Evolutionary conservation across 1,140 invertebrate species (phyloP).

Genomic region (Caenorhabditis brenneri): DNA sequence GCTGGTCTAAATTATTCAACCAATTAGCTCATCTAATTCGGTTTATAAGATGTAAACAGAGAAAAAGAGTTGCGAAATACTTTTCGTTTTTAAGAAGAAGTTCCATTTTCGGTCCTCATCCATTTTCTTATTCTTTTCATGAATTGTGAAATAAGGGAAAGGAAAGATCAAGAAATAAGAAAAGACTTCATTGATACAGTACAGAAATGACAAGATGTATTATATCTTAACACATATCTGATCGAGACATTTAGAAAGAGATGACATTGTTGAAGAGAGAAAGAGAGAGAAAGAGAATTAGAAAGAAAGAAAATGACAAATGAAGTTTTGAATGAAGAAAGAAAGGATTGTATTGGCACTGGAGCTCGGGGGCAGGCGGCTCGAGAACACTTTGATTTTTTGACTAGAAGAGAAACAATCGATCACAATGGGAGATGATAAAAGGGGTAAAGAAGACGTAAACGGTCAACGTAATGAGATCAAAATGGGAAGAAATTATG

Average conservation of each 20-base stretch:
- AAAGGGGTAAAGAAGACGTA: background rate
- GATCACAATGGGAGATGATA: constrained; percentile 30
- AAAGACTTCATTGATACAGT: constrained; percentile 21
- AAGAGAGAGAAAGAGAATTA: background rate
- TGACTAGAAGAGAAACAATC: background rate
- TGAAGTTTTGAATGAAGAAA: background rate
- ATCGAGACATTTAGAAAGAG: no score
- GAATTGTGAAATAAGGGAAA: background rate
- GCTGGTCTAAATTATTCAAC: constrained; percentile 41
- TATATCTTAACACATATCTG: constrained; percentile 7
- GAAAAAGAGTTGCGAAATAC: constrained; percentile 42
- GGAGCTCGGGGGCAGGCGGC: constrained; percentile 5
- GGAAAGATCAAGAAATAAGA: background rate
- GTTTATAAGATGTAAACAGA: constrained; percentile 41
- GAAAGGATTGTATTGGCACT: background rate
- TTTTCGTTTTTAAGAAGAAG: constrained; percentile 1
- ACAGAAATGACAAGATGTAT: background rate
- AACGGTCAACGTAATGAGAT: background rate
- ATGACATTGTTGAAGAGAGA: background rate
- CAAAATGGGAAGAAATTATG: background rate
- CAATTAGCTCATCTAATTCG: constrained; percentile 42
- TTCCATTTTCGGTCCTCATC: background rate
- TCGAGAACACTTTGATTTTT: constrained; percentile 19
- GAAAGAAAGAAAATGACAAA: background rate
- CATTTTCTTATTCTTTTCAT: background rate